Base-by-base conservation (phyloP, 2,888 invertebrate species). In the Metalampra italica region DNA sequence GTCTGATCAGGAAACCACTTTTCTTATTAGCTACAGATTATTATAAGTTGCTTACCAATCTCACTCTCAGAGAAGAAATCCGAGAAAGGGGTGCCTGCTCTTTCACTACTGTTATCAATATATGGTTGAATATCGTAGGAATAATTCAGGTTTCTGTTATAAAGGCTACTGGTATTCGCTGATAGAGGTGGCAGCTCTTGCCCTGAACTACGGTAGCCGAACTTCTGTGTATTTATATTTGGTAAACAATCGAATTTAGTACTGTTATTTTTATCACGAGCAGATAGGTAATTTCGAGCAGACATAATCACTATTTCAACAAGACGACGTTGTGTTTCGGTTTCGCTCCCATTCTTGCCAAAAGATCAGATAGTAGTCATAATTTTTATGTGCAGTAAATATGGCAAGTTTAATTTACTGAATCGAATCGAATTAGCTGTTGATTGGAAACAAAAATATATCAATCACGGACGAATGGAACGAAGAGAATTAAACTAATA, bases 1-100 rank as follows among this genome's bases (percentile, higher is more conserved):
- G n/a, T n/a, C n/a, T n/a, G n/a, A n/a, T n/a, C n/a, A n/a, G n/a
- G n/a, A n/a, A n/a, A n/a, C n/a, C n/a, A n/a, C n/a, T n/a, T n/a
- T n/a, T n/a, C n/a, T n/a, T n/a, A n/a, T n/a, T n/a, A n/a, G n/a
- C n/a, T n/a, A n/a, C n/a, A n/a, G n/a, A n/a, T n/a, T n/a, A 22
- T 22, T 22, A n/a, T 38, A 46, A 36, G 15, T 9, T 41, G 50
- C 51, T 53, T 62, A 86, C 89, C 86, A 62, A 82, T 74, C 51
- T 86, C 89, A 60, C 88, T 88, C 51, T 88, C 89, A 1, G 89
- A 86, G 52, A 84, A 82, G 57, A 88, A 85, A 55, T 89, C 89
- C 0, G 88, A 88, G 62, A 82, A 82, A 11, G 89, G 88, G 1
- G 87, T 84, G 7, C 81, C 78, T 41, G 80, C 64, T 50, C 88